Conservation (phyloP, 2,797 vertebrate species). For the Nothura maculosa region DNA sequence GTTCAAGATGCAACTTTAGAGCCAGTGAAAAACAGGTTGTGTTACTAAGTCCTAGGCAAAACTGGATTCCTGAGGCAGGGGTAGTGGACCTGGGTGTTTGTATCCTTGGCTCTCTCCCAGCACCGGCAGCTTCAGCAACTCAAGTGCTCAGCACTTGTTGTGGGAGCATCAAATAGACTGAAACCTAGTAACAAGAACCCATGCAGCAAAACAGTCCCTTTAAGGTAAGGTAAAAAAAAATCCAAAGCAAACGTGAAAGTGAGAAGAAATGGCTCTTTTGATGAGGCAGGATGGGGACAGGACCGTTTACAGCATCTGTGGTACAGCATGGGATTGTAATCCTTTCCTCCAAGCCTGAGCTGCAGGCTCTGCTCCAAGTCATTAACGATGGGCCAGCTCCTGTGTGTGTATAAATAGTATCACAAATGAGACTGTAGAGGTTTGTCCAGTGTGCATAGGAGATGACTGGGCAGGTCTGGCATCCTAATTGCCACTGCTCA, state of each 20-base stretch:
- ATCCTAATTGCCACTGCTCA: not conserved
- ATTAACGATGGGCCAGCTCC: rapidly evolving
- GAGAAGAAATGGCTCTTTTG: not conserved
- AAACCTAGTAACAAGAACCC: not conserved
- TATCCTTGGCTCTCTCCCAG: not conserved
- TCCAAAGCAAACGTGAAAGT: not conserved
- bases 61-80: slow-evolving; percentile 30
- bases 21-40: slow-evolving; percentile 54
- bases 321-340: not conserved
- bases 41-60: slow-evolving; percentile 40
- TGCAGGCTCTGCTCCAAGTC: not conserved
- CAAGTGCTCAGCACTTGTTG: not conserved
- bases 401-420: not conserved
- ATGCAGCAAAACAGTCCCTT: not conserved
- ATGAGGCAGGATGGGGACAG: not conserved
- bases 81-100: not conserved
- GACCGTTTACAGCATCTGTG: rapidly evolving
- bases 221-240: not conserved
- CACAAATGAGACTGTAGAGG: not conserved
- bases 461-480: not conserved
- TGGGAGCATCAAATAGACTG: not conserved
- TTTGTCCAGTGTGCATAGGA: not conserved
- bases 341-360: not conserved
- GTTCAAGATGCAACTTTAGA: slow-evolving; percentile 2
- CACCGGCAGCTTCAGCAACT: slow-evolving; percentile 17